Evolutionary conservation across 2,113 vertebrate genomes (phyloP).

Genomic region (Brachirus orientalis): DNA sequence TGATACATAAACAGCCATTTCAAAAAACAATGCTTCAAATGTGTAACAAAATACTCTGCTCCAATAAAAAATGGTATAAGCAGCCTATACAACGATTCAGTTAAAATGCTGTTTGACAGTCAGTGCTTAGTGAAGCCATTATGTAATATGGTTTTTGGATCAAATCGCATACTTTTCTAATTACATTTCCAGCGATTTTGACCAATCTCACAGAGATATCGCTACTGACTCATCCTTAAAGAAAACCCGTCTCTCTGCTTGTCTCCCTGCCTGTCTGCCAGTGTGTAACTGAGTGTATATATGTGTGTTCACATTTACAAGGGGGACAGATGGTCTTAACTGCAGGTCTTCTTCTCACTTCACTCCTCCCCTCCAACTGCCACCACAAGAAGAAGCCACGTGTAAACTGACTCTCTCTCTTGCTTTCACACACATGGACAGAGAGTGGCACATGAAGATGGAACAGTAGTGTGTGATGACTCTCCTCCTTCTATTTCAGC

Average conservation of each 20-base stretch:
- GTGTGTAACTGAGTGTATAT: neutral
- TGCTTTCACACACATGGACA: neutral
- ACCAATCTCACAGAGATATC: too few relatives aligned
- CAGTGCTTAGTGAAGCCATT: too few relatives aligned
- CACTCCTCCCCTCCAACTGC: conserved; percentile 19
- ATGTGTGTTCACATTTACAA: conserved; percentile 6
- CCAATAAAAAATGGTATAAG: too few relatives aligned
- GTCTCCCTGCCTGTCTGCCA: conserved; percentile 8
- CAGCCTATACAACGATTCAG: too few relatives aligned
- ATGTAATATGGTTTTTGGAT: too few relatives aligned
- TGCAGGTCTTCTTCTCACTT: conserved; percentile 52
- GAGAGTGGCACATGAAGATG: neutral
- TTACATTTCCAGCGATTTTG: too few relatives aligned
- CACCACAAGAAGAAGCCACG: conserved; percentile 27
- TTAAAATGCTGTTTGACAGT: too few relatives aligned
- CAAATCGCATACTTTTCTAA: too few relatives aligned
- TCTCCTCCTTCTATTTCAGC: neutral
- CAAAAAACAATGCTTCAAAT: too few relatives aligned
- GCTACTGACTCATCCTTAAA: too few relatives aligned
- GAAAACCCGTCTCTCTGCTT: conserved; percentile 9
- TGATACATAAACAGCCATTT: too few relatives aligned
- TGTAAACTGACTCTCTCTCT: neutral
- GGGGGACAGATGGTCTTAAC: conserved; percentile 70
- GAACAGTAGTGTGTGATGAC: neutral
- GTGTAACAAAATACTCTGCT: too few relatives aligned